A percentile compares a stretch with the other conserved stretches of the same genome.
Conservation (phyloP, 2,888 invertebrate genomes). For the Drosophila longiperda region DNA sequence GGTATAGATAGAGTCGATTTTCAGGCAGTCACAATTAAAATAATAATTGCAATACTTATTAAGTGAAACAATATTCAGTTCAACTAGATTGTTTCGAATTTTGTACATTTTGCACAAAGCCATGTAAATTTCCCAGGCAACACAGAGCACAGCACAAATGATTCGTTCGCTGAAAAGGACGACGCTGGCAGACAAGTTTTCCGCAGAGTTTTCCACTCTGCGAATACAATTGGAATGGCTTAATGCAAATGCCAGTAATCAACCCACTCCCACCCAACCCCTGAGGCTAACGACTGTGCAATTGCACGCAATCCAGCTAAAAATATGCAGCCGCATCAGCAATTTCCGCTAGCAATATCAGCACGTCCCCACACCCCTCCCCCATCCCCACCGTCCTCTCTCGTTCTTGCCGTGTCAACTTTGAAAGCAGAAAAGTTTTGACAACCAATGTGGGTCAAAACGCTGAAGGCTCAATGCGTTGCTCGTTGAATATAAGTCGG, state of each 20-base stretch:
- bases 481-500: slow-evolving; percentile 21
- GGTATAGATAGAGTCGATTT: not conserved
- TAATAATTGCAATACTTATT: not conserved
- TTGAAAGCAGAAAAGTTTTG: slow-evolving; percentile 45
- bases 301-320: slow-evolving; percentile 15
- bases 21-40: not conserved
- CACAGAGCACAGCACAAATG: not conserved
- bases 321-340: slow-evolving; percentile 26
- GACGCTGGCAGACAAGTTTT: slow-evolving; percentile 6
- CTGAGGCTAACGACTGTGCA: not conserved
- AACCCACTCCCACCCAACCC: slow-evolving; percentile 1
- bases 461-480: slow-evolving; percentile 15
- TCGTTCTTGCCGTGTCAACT: slow-evolving; percentile 21
- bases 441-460: slow-evolving; percentile 59
- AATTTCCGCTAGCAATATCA: slow-evolving; percentile 29
- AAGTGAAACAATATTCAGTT: not conserved
- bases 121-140: not conserved
- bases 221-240: slow-evolving; percentile 13
- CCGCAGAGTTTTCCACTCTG: slow-evolving; percentile 19
- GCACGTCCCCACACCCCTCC: not conserved
- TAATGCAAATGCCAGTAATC: not conserved
- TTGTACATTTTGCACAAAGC: not conserved
- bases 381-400: fast-evolving
- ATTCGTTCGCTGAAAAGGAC: not conserved
- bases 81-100: not conserved